Percentiles rank a stretch among this genome's conserved stretches.
Conservation (phyloP, 2,888 invertebrate genomes). For the Tiphia femorata region DNA sequence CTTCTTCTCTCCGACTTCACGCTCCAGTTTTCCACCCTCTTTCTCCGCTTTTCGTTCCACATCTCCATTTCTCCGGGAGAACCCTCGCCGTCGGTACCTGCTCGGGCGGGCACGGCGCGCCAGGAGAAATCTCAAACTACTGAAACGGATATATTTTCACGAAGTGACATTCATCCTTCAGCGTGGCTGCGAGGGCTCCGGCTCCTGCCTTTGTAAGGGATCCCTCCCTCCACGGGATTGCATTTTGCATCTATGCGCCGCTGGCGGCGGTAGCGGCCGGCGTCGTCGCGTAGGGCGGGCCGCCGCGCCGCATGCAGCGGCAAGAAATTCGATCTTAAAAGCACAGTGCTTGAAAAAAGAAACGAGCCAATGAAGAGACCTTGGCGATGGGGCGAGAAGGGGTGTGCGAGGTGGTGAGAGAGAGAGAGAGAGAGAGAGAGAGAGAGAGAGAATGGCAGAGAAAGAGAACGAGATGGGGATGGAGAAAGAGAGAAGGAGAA, state of each 20-base stretch:
- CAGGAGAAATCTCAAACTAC: conserved; percentile 41
- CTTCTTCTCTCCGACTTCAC: no score
- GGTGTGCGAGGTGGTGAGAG: conserved; percentile 22
- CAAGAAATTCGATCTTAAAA: conserved; percentile 63
- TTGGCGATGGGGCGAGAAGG: conserved; percentile 25
- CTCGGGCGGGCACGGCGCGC: no score
- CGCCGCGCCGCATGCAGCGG: conserved; percentile 48
- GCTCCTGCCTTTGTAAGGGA: conserved; percentile 66
- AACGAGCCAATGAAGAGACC: conserved; percentile 42
- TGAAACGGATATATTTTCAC: conserved; percentile 69
- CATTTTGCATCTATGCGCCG: conserved; percentile 62
- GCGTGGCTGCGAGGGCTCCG: conserved; percentile 20
- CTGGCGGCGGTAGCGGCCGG: conserved; percentile 17
- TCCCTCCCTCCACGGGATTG: conserved; percentile 61
- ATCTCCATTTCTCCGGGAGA: conserved; percentile 25
- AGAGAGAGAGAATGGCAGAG: neutral
- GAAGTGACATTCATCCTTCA: conserved; percentile 58
- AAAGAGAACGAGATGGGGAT: neutral
- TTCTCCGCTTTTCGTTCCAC: conserved; percentile 28
- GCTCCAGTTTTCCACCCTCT: conserved; percentile 4
- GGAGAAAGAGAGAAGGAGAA: conserved; percentile 27
- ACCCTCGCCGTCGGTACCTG: conserved; percentile 24
- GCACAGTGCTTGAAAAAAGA: conserved; percentile 42
- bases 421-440: conserved; percentile 21
- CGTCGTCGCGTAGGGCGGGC: conserved; percentile 9